A percentile compares a stretch with the other conserved stretches of the same genome.
These are phyloP conservation scores for Silurus glanis DNA, from an alignment of 2,113 vertebrate genomes.

Conservation along the genomic window DNA sequence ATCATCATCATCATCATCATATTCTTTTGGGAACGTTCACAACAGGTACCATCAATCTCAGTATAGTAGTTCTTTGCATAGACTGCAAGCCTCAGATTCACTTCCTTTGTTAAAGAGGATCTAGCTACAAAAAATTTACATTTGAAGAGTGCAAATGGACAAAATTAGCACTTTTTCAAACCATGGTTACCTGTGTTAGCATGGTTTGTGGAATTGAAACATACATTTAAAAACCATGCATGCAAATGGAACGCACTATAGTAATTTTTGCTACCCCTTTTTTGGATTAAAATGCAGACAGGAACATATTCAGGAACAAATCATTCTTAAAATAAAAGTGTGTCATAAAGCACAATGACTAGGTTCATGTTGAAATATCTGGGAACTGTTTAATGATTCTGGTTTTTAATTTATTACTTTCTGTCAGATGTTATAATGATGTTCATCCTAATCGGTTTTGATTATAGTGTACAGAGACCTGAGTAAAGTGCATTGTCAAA, in stretches of 20 bases:
- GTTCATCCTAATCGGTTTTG: no score
- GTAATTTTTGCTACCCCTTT: not conserved
- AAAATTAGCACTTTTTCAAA: slow-evolving; percentile 31
- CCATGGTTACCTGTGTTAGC: not conserved
- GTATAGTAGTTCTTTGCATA: slow-evolving; percentile 43
- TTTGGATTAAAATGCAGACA: slow-evolving; percentile 12
- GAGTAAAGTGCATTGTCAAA: no score
- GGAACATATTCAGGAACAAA: not conserved
- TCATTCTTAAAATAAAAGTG: not conserved
- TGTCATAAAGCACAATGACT: not conserved
- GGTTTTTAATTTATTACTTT: not conserved
- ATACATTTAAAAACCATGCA: slow-evolving; percentile 34
- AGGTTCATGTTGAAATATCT: not conserved
- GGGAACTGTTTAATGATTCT: not conserved
- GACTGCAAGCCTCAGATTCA: slow-evolving; percentile 44
- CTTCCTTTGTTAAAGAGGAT: slow-evolving; percentile 57
- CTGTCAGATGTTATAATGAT: not conserved
- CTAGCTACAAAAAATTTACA: slow-evolving; percentile 44
- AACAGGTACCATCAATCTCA: not conserved
- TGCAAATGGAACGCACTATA: not conserved
- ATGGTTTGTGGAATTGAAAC: slow-evolving; percentile 48
- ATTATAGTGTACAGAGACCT: no score
- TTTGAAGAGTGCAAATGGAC: not conserved
- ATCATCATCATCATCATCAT: not conserved
- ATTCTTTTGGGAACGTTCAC: not conserved